Conservation (phyloP, 1,140 invertebrate species). For the Chironomus tepperi region DNA sequence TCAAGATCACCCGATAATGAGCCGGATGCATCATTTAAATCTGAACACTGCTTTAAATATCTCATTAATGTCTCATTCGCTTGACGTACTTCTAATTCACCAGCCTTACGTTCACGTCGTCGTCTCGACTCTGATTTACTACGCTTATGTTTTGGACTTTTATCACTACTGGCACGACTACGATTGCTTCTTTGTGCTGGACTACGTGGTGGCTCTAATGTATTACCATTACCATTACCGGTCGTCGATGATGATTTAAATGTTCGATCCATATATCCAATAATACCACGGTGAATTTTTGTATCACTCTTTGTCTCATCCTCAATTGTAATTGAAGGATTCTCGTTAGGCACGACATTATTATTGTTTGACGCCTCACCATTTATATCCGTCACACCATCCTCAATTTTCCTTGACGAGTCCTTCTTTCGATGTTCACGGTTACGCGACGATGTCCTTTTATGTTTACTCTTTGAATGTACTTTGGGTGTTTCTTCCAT, state of each 20-base stretch:
- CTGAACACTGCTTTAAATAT: conserved; percentile 39
- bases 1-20: conserved; percentile 37
- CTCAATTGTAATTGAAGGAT: not conserved
- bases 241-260: conserved; percentile 32
- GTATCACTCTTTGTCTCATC: not conserved
- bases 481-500: conserved; percentile 12
- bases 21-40: conserved; percentile 38
- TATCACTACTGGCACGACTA: conserved; percentile 37
- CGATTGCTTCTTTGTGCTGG: conserved; percentile 38
- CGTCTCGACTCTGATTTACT: conserved; percentile 39
- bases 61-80: conserved; percentile 40
- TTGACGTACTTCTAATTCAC: conserved; percentile 39
- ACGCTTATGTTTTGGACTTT: conserved; percentile 39
- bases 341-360: not conserved
- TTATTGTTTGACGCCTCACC: not conserved
- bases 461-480: conserved; percentile 10
- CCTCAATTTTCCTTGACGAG: not conserved
- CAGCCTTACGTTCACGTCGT: conserved; percentile 37
- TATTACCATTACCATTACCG: conserved; percentile 26
- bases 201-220: conserved; percentile 39
- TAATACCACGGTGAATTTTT: conserved; percentile 35
- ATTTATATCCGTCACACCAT: not conserved
- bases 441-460: not conserved
- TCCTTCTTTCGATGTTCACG: not conserved
- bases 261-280: conserved; percentile 38